A percentile compares a stretch with the other conserved stretches of the same genome.
Conservation (phyloP, 2,797 vertebrate genomes). For the Brachyrhaphis roseni region DNA sequence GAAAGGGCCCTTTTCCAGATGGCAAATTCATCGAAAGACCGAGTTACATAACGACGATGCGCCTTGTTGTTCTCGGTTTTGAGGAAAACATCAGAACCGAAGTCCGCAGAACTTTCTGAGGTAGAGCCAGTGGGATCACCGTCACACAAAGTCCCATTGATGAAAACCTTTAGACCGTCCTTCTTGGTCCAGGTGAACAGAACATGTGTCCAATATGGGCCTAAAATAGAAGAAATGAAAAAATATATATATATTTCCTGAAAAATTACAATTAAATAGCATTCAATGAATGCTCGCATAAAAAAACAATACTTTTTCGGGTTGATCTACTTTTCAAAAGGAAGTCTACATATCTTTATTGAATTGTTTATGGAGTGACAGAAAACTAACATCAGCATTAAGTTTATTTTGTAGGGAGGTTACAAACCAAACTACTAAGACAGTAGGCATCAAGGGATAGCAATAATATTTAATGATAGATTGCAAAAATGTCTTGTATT, state of each 20-base stretch:
- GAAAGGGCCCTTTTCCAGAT: conserved; percentile 94
- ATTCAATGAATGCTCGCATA: not conserved
- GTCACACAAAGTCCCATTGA: conserved; percentile 88
- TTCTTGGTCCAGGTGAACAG: conserved; percentile 92
- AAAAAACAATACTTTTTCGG: not conserved
- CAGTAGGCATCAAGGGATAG: not conserved
- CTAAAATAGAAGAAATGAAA: conserved; percentile 66
- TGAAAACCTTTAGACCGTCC: conserved; percentile 91
- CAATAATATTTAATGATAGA: not conserved
- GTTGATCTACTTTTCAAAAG: not conserved
- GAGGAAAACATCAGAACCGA: conserved; percentile 80
- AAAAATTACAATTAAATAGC: not conserved
- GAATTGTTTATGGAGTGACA: not conserved
- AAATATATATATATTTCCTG: not conserved
- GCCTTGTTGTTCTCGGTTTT: conserved; percentile 74
- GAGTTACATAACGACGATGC: conserved; percentile 78
- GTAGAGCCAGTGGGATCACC: conserved; percentile 78
- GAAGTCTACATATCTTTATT: not conserved
- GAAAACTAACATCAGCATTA: not conserved
- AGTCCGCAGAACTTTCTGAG: conserved; percentile 84
- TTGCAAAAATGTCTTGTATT: not conserved
- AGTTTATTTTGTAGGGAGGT: not conserved
- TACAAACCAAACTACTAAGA: not conserved
- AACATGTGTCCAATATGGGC: conserved; percentile 92
- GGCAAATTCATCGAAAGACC: conserved; percentile 94